Evolutionary conservation across 1,140 invertebrate genomes (phyloP).

Genomic region (Ladona fulva): DNA sequence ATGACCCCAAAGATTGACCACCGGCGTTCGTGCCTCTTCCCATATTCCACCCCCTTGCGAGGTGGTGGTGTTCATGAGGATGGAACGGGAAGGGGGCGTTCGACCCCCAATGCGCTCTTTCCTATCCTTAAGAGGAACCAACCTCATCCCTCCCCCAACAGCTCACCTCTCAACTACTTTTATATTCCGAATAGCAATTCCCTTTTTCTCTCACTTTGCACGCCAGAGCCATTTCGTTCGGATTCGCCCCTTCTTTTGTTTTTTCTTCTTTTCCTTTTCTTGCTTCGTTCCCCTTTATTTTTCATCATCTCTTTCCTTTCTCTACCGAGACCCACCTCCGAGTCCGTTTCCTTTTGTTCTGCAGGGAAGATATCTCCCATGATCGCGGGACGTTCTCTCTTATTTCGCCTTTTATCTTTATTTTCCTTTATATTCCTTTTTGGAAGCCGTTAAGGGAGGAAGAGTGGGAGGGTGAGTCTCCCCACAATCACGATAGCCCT

Average conservation of each 20-base stretch:
- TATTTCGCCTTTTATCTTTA: neutral
- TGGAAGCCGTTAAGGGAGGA: neutral
- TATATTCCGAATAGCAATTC: constrained; percentile 2
- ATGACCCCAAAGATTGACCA: constrained; percentile 3
- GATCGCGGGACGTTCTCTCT: neutral
- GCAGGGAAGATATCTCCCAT: neutral
- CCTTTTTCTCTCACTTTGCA: neutral
- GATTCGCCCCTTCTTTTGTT: neutral
- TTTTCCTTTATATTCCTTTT: constrained; percentile 4
- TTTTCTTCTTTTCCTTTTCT: neutral
- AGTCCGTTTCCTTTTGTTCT: neutral
- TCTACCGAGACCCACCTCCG: neutral
- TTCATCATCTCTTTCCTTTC: neutral
- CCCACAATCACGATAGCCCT: neutral
- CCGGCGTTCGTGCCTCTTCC: neutral
- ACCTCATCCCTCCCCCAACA: neutral
- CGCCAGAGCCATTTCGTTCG: neutral
- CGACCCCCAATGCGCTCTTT: neutral
- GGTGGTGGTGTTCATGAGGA: neutral
- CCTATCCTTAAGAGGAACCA: neutral
- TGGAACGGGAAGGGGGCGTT: neutral
- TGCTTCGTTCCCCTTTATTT: neutral
- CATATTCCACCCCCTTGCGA: neutral
- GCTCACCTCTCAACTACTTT: neutral
- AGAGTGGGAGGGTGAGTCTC: neutral